Percentiles rank a stretch among this genome's conserved stretches.
Evolutionary conservation across 2,797 vertebrate species (phyloP).

Genomic region (Syndactyla subalaris): DNA sequence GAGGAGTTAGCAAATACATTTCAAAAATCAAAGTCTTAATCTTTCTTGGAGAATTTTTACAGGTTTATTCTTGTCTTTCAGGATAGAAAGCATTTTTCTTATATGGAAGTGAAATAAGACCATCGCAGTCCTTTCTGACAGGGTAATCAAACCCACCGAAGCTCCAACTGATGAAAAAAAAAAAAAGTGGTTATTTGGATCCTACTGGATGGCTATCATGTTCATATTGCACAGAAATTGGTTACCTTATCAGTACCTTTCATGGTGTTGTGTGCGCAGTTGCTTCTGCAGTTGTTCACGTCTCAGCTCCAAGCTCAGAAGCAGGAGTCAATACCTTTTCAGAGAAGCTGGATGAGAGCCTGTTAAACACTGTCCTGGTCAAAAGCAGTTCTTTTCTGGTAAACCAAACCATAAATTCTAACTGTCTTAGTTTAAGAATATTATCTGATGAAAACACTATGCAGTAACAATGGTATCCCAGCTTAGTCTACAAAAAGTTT

Average conservation of each 20-base stretch:
- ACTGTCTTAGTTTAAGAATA: not conserved
- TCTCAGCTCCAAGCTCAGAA: not conserved
- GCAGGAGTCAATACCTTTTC: not conserved
- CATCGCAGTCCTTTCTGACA: not conserved
- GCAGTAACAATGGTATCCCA: not conserved
- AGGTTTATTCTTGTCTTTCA: not conserved
- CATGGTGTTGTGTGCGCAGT: not conserved
- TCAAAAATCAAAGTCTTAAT: not conserved
- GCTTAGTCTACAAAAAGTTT: not conserved
- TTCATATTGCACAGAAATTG: not conserved
- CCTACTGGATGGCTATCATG: not conserved
- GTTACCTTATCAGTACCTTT: not conserved
- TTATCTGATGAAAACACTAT: not conserved
- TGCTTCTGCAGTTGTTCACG: not conserved
- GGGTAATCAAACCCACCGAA: not conserved
- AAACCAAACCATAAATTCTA: not conserved
- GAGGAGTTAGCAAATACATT: not conserved
- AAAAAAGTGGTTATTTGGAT: not conserved
- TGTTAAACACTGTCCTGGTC: not conserved
- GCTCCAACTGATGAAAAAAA: not conserved
- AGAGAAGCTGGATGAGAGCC: not conserved
- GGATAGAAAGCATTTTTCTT: not conserved
- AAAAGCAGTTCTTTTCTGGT: not conserved
- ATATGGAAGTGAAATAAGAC: not conserved
- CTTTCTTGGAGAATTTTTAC: not conserved